Conservation (phyloP, 2,797 vertebrate species). For the Selene dorsalis region DNA sequence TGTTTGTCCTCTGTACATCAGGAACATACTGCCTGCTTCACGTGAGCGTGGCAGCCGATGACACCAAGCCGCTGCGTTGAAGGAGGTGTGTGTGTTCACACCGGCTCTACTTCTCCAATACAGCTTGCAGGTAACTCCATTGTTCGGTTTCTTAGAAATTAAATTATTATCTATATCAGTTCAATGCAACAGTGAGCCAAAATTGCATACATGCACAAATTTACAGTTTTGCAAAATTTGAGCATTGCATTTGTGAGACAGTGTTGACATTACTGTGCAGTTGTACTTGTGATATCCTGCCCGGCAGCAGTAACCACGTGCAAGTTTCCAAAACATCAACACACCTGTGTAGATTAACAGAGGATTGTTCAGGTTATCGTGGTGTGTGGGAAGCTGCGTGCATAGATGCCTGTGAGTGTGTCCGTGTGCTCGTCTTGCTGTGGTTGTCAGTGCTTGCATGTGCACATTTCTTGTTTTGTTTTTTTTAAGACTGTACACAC, state of each 20-base stretch:
- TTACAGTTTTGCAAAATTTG: neutral
- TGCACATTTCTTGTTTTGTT: neutral
- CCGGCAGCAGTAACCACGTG: constrained; percentile 33
- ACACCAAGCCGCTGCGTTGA: too few relatives aligned
- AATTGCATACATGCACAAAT: neutral
- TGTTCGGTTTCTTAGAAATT: too few relatives aligned
- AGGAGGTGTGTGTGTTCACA: too few relatives aligned
- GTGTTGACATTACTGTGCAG: constrained; percentile 27
- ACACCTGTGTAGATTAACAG: constrained; percentile 40
- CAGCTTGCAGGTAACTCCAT: too few relatives aligned
- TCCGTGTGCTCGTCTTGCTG: constrained; percentile 3
- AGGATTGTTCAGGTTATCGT: constrained; percentile 16
- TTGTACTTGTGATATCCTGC: constrained; percentile 29
- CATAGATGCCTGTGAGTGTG: neutral
- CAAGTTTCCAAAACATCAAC: constrained; percentile 50
- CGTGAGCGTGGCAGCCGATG: too few relatives aligned
- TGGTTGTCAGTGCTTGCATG: constrained; percentile 27
- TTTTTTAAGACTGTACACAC: neutral
- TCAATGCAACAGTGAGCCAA: neutral
- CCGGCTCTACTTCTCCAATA: too few relatives aligned
- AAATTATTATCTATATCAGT: neutral
- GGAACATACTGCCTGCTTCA: too few relatives aligned
- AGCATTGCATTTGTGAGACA: neutral
- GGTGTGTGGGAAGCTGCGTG: constrained; percentile 26
- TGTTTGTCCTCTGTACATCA: too few relatives aligned